Evolutionary conservation across 2,888 invertebrate genomes (phyloP).

Genomic region (Exephanes ischioxanthus): DNA sequence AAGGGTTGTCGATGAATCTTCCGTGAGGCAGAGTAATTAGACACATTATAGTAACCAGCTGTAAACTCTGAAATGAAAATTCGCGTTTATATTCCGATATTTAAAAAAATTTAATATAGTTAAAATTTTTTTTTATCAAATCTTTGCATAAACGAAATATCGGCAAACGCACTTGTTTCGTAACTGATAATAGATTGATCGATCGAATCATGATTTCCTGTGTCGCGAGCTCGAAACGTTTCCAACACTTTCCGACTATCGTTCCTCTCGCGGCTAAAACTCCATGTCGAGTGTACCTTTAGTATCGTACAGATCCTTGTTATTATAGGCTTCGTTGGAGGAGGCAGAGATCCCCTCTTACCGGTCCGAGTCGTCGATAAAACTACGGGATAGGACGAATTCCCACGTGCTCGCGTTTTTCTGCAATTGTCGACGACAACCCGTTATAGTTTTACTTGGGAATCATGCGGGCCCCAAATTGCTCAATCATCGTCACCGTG

Average conservation of each 20-base stretch:
- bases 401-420: slow-evolving; percentile 52
- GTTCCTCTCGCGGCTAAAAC: slow-evolving; percentile 50
- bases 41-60: slow-evolving; percentile 46
- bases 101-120: not conserved
- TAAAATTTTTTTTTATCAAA: not conserved
- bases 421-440: slow-evolving; percentile 21
- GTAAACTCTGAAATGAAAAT: slow-evolving; percentile 36
- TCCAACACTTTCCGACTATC: slow-evolving; percentile 7
- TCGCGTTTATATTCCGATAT: not conserved
- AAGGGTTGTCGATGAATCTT: slow-evolving; percentile 48
- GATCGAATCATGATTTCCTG: not conserved
- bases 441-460: slow-evolving; percentile 42
- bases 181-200: not conserved
- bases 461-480: slow-evolving; percentile 58
- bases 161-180: slow-evolving; percentile 12
- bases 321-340: slow-evolving; percentile 47
- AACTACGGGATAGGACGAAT: slow-evolving; percentile 55
- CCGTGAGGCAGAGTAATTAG: slow-evolving; percentile 39
- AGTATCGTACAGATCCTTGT: slow-evolving; percentile 18
- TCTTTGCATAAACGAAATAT: not conserved
- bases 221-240: not conserved
- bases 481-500: slow-evolving; percentile 22
- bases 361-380: slow-evolving; percentile 50
- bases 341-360: slow-evolving; percentile 45
- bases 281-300: slow-evolving; percentile 24